These are phyloP conservation scores for Calyptommatus sinebrachiatus DNA, from an alignment of 2,113 vertebrate species.

Conservation along the genomic window DNA sequence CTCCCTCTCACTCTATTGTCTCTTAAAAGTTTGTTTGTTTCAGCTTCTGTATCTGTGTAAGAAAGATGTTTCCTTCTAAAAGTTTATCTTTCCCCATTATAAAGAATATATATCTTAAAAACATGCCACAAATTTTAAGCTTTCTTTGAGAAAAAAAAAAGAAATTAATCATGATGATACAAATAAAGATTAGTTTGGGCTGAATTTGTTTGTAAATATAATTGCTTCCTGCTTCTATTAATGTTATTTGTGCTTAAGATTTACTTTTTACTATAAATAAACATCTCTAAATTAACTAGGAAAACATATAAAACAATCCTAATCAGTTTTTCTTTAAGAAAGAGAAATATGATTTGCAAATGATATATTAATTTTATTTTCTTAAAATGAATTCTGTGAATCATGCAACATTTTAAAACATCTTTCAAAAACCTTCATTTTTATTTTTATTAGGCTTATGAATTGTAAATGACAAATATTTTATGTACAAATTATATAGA, in stretches of 20 bases:
- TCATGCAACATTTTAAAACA: too few species aligned
- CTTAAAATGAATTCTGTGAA: too few species aligned
- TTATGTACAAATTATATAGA: too few species aligned
- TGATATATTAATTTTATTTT: too few species aligned
- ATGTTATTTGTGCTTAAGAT: slow-evolving; percentile 49
- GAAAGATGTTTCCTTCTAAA: neutral
- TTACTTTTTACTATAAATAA: slow-evolving; percentile 61
- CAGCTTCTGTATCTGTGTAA: slow-evolving; percentile 5
- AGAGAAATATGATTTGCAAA: too few species aligned
- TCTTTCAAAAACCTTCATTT: too few species aligned
- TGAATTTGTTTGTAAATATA: slow-evolving; percentile 42
- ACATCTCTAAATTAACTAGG: slow-evolving; percentile 64
- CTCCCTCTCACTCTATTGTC: slow-evolving; percentile 8
- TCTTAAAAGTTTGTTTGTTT: slow-evolving; percentile 46
- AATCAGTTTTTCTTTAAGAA: slow-evolving; percentile 27
- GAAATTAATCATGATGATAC: slow-evolving; percentile 59
- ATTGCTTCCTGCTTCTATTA: slow-evolving; percentile 57
- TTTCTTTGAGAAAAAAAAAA: slow-evolving; percentile 46
- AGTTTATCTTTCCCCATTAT: neutral
- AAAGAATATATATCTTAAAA: slow-evolving; percentile 27
- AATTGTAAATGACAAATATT: too few species aligned
- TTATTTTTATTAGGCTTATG: too few species aligned
- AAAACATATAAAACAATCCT: slow-evolving; percentile 59
- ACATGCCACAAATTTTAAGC: slow-evolving; percentile 21
- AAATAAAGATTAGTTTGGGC: slow-evolving; percentile 59